Conservation (phyloP, 2,888 invertebrate genomes). For the Orchestes rusci region DNA sequence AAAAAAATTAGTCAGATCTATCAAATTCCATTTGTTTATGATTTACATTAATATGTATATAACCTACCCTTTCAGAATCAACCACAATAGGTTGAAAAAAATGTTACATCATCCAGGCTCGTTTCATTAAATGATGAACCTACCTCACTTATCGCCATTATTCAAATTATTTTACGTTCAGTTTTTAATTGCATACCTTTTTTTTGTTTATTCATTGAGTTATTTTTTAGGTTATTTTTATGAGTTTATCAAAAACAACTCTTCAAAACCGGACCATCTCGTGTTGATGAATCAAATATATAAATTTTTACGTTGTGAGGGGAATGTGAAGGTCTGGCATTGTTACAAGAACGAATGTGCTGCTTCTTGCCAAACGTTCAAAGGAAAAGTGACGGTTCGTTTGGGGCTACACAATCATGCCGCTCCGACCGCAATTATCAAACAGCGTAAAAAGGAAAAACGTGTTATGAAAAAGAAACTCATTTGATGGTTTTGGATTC, state of each 20-base stretch:
- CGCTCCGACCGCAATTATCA: slow-evolving; percentile 28
- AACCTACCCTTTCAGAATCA: no score
- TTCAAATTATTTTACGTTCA: no score
- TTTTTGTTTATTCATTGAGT: no score
- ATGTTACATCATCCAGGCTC: no score
- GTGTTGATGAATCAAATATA: slow-evolving; percentile 35
- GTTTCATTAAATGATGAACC: no score
- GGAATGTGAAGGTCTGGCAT: slow-evolving; percentile 30
- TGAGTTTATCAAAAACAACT: slow-evolving; percentile 29
- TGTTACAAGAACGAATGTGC: slow-evolving; percentile 31
- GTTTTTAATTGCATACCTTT: no score
- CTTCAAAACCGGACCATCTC: slow-evolving; percentile 25
- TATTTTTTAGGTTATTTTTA: slow-evolving; percentile 26
- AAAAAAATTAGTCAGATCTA: no score
- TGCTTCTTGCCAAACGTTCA: slow-evolving; percentile 33
- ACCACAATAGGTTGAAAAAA: no score
- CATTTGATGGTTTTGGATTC: not conserved
- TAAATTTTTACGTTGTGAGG: slow-evolving; percentile 26
- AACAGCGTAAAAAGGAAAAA: slow-evolving; percentile 25
- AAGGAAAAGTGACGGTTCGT: slow-evolving; percentile 31
- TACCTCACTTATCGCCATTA: no score
- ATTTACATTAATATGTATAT: no score
- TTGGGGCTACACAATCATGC: slow-evolving; percentile 33
- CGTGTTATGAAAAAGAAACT: slow-evolving; percentile 20
- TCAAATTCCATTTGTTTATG: no score